These are phyloP conservation scores for Microcaecilia unicolor DNA, from an alignment of 2,797 vertebrate genomes.

Conservation along the genomic window DNA sequence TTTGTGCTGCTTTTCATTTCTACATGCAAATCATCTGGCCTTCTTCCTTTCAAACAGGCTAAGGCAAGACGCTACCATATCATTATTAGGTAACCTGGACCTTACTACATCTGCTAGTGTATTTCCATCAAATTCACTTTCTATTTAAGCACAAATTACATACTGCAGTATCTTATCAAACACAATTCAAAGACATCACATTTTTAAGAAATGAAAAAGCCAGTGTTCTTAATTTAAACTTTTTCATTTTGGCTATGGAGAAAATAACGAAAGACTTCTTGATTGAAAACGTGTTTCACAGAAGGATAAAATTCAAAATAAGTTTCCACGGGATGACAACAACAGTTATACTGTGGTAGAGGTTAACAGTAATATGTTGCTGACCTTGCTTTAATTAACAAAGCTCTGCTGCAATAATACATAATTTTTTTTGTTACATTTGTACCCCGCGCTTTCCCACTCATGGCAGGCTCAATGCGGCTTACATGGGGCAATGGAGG, in stretches of 20 bases:
- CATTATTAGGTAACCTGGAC: neutral
- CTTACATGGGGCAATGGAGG: too few species aligned
- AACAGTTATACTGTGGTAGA: neutral
- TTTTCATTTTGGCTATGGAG: constrained; percentile 1
- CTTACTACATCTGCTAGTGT: neutral
- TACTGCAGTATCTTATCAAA: neutral
- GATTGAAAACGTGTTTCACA: constrained; percentile 2
- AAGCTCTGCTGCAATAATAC: too few species aligned
- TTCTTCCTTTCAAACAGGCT: neutral
- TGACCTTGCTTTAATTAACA: too few species aligned
- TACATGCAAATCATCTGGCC: neutral
- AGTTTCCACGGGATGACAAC: neutral
- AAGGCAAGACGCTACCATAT: neutral
- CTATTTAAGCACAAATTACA: neutral
- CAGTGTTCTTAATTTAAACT: constrained; percentile 4
- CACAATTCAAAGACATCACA: neutral
- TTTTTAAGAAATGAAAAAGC: constrained; percentile 6
- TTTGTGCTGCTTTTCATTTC: too few species aligned
- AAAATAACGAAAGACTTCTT: neutral
- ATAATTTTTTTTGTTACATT: too few species aligned
- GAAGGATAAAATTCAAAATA: neutral
- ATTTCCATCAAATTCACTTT: neutral
- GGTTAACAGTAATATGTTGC: too few species aligned
- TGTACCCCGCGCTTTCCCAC: too few species aligned
- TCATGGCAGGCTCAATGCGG: too few species aligned